These are phyloP conservation scores for Drosophila gaucha DNA, from an alignment of 2,888 invertebrate genomes.

Conservation along the genomic window DNA sequence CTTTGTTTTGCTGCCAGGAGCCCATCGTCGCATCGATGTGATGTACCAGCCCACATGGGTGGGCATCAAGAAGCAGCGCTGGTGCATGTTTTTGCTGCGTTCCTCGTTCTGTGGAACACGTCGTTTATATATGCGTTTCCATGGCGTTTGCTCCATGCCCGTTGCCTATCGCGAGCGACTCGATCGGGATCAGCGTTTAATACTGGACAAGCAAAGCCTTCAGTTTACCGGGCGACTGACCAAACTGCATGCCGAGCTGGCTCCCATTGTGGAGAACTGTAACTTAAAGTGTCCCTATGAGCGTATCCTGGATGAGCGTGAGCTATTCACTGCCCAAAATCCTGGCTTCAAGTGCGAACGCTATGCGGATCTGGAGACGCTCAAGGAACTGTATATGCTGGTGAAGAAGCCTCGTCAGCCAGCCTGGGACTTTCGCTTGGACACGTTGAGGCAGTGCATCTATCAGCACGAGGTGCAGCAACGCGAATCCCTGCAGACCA, in stretches of 20 bases:
- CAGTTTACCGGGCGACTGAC: conserved; percentile 25
- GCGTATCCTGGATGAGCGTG: conserved; percentile 62
- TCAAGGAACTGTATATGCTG: conserved; percentile 50
- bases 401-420: conserved; percentile 68
- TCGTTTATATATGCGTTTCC: conserved; percentile 51
- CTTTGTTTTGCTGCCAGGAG: conserved; percentile 59
- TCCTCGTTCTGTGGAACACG: conserved; percentile 57
- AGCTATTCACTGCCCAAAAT: conserved; percentile 50
- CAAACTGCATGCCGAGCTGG: conserved; percentile 41
- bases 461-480: conserved; percentile 23
- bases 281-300: conserved; percentile 54
- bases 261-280: conserved; percentile 41
- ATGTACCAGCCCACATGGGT: conserved; percentile 68
- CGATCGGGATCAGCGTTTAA: conserved; percentile 28
- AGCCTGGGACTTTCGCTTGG: conserved; percentile 49
- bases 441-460: conserved; percentile 32
- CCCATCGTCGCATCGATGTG: conserved; percentile 52
- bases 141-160: conserved; percentile 64
- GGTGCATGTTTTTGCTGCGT: conserved; percentile 58
- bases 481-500: conserved; percentile 38
- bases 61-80: conserved; percentile 62
- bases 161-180: conserved; percentile 45
- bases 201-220: conserved; percentile 45
- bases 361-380: conserved; percentile 58
- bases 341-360: conserved; percentile 54